These are phyloP conservation scores for Thunnus albacares DNA, from an alignment of 2,797 vertebrate species.

Conservation along the genomic window DNA sequence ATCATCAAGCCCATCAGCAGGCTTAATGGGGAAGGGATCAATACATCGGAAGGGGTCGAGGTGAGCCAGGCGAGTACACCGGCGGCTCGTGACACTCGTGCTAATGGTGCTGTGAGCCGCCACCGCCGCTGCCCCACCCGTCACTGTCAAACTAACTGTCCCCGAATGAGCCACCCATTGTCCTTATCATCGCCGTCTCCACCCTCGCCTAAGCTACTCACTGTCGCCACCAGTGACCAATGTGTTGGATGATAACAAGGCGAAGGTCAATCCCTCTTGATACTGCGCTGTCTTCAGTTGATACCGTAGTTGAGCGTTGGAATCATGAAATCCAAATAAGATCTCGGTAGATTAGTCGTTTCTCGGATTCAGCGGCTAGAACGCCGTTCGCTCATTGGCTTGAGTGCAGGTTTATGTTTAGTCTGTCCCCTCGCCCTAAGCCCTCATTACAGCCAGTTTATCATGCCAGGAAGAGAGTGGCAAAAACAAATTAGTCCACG, in stretches of 20 bases:
- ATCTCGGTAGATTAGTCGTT: slow-evolving; percentile 15
- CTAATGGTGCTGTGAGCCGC: slow-evolving; percentile 62
- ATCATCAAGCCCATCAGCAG: slow-evolving; percentile 80
- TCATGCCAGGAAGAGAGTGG: slow-evolving; percentile 81
- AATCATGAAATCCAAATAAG: slow-evolving; percentile 47
- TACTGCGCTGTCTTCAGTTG: slow-evolving; percentile 48
- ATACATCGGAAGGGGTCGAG: slow-evolving; percentile 75
- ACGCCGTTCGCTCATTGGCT: slow-evolving; percentile 33
- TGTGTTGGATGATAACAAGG: slow-evolving; percentile 58
- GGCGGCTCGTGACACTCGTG: slow-evolving; percentile 70
- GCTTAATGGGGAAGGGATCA: slow-evolving; percentile 76
- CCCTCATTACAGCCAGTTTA: slow-evolving; percentile 80
- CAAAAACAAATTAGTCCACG: slow-evolving; percentile 83
- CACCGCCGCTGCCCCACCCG: slow-evolving; percentile 7
- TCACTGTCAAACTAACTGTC: slow-evolving; percentile 67
- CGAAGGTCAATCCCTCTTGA: slow-evolving; percentile 80
- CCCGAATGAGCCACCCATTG: slow-evolving; percentile 41
- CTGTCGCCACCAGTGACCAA: slow-evolving; percentile 29
- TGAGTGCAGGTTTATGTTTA: slow-evolving; percentile 42
- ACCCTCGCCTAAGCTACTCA: slow-evolving; percentile 70
- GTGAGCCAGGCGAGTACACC: slow-evolving; percentile 52
- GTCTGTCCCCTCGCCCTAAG: slow-evolving; percentile 67
- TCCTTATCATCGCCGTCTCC: slow-evolving; percentile 63
- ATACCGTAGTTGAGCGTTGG: slow-evolving; percentile 44
- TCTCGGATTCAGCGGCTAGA: slow-evolving; percentile 1